phyloP scores from a whole-genome alignment of 1,140 invertebrate species.

The Phortica variegata region DNA sequence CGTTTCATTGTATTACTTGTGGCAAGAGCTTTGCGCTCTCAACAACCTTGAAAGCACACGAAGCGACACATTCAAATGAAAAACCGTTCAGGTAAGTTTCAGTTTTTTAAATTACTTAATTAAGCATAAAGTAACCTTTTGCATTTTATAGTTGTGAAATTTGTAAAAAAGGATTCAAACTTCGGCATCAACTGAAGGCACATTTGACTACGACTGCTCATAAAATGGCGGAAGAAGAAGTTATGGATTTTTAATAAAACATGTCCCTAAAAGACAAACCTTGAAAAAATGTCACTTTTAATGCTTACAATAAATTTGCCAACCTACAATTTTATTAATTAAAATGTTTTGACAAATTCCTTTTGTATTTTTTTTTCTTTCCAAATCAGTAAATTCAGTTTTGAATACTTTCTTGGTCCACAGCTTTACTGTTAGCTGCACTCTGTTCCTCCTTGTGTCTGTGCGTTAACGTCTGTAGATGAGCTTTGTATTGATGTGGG shows the following conservation, averaged over 20 bases:
- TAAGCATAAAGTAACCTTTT: not conserved
- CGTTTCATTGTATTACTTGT: conserved; percentile 61
- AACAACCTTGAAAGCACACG: conserved; percentile 34
- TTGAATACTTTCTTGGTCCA: too few species aligned
- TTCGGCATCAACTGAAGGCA: conserved; percentile 44
- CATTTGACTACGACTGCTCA: conserved; percentile 37
- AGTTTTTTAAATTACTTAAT: not conserved
- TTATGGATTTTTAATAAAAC: too few species aligned
- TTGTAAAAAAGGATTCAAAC: conserved; percentile 39
- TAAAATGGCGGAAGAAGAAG: too few species aligned
- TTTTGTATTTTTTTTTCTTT: too few species aligned
- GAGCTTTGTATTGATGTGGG: conserved; percentile 45
- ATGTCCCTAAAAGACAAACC: too few species aligned
- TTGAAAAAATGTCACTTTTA: too few species aligned
- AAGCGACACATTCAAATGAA: conserved; percentile 30
- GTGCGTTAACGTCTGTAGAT: conserved; percentile 41
- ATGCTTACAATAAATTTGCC: too few species aligned
- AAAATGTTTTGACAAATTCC: too few species aligned
- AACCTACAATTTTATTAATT: too few species aligned
- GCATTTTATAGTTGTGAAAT: conserved; percentile 24
- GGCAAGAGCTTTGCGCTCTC: conserved; percentile 62
- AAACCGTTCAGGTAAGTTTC: conserved; percentile 27
- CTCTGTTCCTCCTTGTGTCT: conserved; percentile 28
- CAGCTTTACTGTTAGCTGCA: not conserved
- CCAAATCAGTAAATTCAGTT: too few species aligned